Conservation (phyloP, 2,797 vertebrate species). For the Sebastes steindachneri region DNA sequence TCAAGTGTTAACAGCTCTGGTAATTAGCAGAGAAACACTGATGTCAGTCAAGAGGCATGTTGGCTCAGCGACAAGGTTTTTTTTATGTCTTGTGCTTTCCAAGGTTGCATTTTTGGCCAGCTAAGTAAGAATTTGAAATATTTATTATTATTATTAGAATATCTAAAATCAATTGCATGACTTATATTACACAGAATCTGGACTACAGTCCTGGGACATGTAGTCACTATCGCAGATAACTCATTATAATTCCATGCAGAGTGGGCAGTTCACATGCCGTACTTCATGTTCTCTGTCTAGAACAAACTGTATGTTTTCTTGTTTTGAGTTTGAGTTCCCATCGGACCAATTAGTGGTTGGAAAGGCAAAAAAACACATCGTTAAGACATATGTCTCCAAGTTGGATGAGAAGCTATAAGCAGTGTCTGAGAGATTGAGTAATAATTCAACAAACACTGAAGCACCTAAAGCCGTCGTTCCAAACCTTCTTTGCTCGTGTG, state of each 20-base stretch:
- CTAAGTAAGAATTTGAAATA: neutral
- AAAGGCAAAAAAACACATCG: neutral
- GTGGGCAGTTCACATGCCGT: neutral
- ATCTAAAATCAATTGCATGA: neutral
- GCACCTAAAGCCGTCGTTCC: neutral
- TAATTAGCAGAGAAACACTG: conserved; percentile 37
- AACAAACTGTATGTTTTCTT: neutral
- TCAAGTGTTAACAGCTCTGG: conserved; percentile 5
- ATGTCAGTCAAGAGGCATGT: conserved; percentile 15
- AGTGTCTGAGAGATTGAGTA: neutral
- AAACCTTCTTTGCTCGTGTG: too few relatives aligned
- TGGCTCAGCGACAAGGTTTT: conserved; percentile 9
- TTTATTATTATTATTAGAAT: neutral
- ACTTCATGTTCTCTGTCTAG: neutral
- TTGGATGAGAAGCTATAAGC: neutral
- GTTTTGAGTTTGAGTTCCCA: conserved; percentile 13
- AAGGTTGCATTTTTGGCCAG: neutral
- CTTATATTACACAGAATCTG: neutral
- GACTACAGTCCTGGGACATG: neutral
- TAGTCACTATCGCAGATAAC: neutral
- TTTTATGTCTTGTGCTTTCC: neutral
- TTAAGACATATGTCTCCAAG: neutral
- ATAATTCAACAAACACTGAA: neutral
- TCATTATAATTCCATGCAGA: neutral
- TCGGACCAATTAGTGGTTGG: conserved; percentile 10